Conservation (phyloP, 2,888 invertebrate genomes). For the Eurois occulta region DNA sequence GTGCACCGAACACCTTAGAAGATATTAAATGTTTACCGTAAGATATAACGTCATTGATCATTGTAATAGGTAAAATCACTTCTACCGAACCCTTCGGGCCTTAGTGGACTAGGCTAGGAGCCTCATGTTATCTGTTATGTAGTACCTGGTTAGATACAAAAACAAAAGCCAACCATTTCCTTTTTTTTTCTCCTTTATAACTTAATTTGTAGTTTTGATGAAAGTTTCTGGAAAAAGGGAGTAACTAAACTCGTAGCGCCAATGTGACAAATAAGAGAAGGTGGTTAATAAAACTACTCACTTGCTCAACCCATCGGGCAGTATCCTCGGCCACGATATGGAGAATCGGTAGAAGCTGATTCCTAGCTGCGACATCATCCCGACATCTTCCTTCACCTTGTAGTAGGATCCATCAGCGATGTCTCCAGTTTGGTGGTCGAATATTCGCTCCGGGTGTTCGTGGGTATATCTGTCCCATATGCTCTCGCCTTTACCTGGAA, state of each 20-base stretch:
- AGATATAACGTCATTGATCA: not conserved
- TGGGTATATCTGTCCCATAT: constrained; percentile 93
- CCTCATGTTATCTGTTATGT: not conserved
- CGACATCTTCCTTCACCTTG: constrained; percentile 91
- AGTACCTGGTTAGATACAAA: not conserved
- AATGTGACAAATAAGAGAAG: not conserved
- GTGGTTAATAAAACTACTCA: constrained; percentile 69
- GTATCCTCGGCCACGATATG: constrained; percentile 92
- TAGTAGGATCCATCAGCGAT: constrained; percentile 93
- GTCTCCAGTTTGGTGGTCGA: constrained; percentile 91
- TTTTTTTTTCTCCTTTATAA: not conserved
- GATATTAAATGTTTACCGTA: not conserved
- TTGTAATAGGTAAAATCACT: not conserved
- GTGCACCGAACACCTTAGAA: not conserved
- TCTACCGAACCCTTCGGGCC: not conserved
- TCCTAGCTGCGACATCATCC: constrained; percentile 89
- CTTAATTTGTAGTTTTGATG: not conserved
- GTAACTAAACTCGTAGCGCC: not conserved
- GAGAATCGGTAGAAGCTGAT: constrained; percentile 91
- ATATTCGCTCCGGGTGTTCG: constrained; percentile 85
- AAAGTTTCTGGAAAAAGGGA: not conserved
- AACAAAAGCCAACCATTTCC: not conserved
- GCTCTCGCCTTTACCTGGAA: constrained; percentile 91
- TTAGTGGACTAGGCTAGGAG: not conserved
- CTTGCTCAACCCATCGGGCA: constrained; percentile 91